These are phyloP conservation scores for Melipona bicolor DNA, from an alignment of 2,888 invertebrate species.

Conservation along the genomic window DNA sequence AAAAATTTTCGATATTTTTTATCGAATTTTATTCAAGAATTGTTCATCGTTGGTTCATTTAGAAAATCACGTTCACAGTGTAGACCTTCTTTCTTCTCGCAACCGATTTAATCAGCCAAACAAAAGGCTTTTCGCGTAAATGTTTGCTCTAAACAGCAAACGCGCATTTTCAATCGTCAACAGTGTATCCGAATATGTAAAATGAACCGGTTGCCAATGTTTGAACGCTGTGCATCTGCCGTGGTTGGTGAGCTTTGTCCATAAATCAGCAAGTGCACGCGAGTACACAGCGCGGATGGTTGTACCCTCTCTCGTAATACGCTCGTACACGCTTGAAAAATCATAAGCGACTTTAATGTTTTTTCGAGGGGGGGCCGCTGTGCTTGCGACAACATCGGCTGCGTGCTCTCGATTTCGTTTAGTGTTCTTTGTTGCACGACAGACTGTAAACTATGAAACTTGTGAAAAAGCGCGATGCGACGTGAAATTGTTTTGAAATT, in stretches of 20 bases:
- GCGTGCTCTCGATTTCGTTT: background rate
- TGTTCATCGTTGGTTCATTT: background rate
- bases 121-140: background rate
- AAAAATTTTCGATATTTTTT: background rate
- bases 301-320: constrained; percentile 12
- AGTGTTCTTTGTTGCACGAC: background rate
- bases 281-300: constrained; percentile 3
- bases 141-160: constrained; percentile 16
- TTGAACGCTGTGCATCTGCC: constrained; percentile 42
- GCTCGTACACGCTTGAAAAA: constrained; percentile 9
- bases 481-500: no score
- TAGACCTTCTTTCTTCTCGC: background rate
- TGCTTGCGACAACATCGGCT: background rate
- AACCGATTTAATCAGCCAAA: background rate
- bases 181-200: constrained; percentile 52
- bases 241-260: constrained; percentile 17
- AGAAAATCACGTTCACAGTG: background rate
- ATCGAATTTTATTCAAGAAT: background rate
- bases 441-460: background rate
- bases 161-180: constrained; percentile 52
- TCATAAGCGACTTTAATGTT: background rate
- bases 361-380: background rate
- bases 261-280: constrained; percentile 54
- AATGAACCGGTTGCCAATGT: constrained; percentile 58
- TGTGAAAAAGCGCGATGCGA: background rate